Percentiles rank a stretch among this genome's conserved stretches.
Evolutionary conservation across 2,113 vertebrate genomes (phyloP).

Genomic region (Danionella cerebrum): DNA sequence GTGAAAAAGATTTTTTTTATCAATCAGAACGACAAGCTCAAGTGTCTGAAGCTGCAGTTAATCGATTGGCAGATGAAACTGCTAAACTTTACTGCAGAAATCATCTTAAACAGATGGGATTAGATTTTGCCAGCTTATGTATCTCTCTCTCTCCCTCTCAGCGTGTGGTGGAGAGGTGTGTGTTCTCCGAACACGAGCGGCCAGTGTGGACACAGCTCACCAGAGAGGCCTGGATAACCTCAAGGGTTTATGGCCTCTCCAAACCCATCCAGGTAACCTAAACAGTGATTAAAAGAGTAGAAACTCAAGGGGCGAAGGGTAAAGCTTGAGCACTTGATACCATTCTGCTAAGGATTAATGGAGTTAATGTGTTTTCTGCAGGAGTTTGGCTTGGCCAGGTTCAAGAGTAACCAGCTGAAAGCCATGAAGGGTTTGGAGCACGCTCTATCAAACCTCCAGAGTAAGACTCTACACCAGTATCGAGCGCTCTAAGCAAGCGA

Average conservation of each 20-base stretch:
- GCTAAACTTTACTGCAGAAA: too few relatives aligned
- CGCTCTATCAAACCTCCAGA: constrained; percentile 63
- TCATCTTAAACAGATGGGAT: too few relatives aligned
- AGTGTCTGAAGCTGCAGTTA: too few relatives aligned
- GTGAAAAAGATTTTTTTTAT: too few relatives aligned
- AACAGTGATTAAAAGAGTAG: not conserved
- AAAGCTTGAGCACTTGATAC: too few relatives aligned
- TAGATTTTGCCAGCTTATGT: constrained; percentile 28
- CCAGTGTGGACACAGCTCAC: constrained; percentile 54
- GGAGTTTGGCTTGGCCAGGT: constrained; percentile 73
- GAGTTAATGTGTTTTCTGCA: constrained; percentile 19
- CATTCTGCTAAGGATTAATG: not conserved
- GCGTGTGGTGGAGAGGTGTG: constrained; percentile 67
- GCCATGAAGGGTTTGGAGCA: constrained; percentile 70
- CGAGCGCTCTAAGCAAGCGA: too few relatives aligned
- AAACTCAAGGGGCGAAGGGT: too few relatives aligned
- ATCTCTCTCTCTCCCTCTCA: constrained; percentile 24
- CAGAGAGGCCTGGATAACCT: constrained; percentile 71
- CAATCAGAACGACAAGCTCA: too few relatives aligned
- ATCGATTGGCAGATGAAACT: too few relatives aligned
- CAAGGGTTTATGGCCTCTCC: constrained; percentile 67
- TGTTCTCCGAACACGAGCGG: constrained; percentile 54
- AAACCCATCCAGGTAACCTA: constrained; percentile 67
- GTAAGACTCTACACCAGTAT: too few relatives aligned
- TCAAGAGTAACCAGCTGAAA: constrained; percentile 71